phyloP scores from a whole-genome alignment of 2,888 invertebrate species.

The Galerucella nymphaeae region DNA sequence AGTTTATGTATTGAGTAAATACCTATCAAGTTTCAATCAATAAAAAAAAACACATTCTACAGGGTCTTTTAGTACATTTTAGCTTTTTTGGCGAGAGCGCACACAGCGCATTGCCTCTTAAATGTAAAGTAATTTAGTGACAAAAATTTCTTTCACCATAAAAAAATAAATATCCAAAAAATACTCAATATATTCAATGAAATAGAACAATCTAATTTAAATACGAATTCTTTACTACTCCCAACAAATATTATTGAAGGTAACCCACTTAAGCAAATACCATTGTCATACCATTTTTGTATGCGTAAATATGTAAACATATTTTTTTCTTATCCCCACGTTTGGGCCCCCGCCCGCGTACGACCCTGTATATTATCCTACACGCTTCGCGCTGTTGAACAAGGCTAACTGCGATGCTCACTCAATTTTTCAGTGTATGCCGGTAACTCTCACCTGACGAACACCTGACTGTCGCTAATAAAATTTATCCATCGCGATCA shows the following conservation, averaged over 20 bases:
- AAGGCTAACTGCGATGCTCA: constrained; percentile 53
- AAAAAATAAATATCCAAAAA: too few species aligned
- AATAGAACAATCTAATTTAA: not conserved
- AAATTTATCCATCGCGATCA: constrained; percentile 38
- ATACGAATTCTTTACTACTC: not conserved
- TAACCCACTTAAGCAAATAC: constrained; percentile 30
- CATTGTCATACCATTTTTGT: constrained; percentile 20
- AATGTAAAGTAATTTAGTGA: too few species aligned
- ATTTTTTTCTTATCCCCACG: constrained; percentile 26
- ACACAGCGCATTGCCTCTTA: too few species aligned
- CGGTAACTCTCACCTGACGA: constrained; percentile 63
- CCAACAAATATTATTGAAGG: constrained; percentile 24
- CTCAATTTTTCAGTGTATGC: constrained; percentile 55
- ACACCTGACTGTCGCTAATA: constrained; percentile 54
- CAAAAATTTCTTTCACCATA: not conserved
- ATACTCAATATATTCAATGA: not conserved
- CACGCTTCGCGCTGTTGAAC: constrained; percentile 52
- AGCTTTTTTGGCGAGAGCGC: too few species aligned
- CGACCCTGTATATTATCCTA: constrained; percentile 58
- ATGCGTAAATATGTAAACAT: constrained; percentile 26
- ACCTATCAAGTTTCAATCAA: too few species aligned
- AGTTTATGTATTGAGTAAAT: too few species aligned
- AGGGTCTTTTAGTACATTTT: too few species aligned
- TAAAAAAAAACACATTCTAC: too few species aligned
- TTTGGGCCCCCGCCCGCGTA: constrained; percentile 45